Evolutionary conservation across 2,888 invertebrate species (phyloP).

Genomic region (Lycophotia porphyrea): DNA sequence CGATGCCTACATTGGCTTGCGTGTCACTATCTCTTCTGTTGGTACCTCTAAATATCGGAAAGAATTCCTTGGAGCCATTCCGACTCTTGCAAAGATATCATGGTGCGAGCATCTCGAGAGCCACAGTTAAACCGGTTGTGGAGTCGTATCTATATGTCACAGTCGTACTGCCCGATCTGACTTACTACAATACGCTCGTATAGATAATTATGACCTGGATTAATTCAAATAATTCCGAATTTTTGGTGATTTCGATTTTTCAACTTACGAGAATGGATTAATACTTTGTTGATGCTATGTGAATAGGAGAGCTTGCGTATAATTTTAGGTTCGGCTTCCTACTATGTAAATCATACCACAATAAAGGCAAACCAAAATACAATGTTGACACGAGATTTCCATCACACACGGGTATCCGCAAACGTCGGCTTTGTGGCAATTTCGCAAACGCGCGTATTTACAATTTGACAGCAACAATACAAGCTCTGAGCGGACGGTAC

Average conservation of each 20-base stretch:
- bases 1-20: slow-evolving; percentile 66
- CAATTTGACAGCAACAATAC: slow-evolving; percentile 66
- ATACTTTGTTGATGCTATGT: not conserved
- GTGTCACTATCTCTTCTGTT: slow-evolving; percentile 69
- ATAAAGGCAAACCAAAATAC: slow-evolving; percentile 63
- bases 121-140: slow-evolving; percentile 71
- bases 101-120: slow-evolving; percentile 65
- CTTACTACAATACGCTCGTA: slow-evolving; percentile 58
- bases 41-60: slow-evolving; percentile 70
- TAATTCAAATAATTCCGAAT: not conserved
- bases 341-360: slow-evolving; percentile 62
- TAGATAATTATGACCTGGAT: slow-evolving; percentile 5
- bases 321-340: slow-evolving; percentile 51
- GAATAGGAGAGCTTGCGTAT: slow-evolving; percentile 2
- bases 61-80: slow-evolving; percentile 67
- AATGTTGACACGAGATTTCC: slow-evolving; percentile 67
- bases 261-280: not conserved
- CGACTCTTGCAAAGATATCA: slow-evolving; percentile 70
- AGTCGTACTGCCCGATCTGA: slow-evolving; percentile 60
- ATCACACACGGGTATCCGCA: slow-evolving; percentile 54
- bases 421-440: slow-evolving; percentile 60
- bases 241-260: not conserved
- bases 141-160: slow-evolving; percentile 72
- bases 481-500: slow-evolving; percentile 68
- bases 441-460: slow-evolving; percentile 62